Base-by-base conservation (phyloP, 2,113 vertebrate species). In the Malurus elegans region DNA sequence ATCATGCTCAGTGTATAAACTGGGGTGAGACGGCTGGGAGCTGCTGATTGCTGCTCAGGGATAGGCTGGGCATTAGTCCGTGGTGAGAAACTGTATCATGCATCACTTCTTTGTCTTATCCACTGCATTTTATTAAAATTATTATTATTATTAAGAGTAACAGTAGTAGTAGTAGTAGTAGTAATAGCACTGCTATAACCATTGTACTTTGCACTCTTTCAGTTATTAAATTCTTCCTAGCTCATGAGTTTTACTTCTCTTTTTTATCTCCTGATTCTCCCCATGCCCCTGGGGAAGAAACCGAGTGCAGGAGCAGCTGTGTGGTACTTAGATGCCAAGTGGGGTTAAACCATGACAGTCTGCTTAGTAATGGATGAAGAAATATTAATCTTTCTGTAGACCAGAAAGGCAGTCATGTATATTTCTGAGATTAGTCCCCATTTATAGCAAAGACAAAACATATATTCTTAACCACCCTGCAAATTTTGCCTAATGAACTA, bases 31-130 rank as follows among this genome's bases (percentile, higher is more conserved):
- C 14, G 48, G 23, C 18, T 42, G 48, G 14, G 48, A 69, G 20
- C 47, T 0, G 0, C n/a, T 29, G 17, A 25, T 1, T 14, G 4
- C 54, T 69, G 71, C 25, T 48, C 54, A 36, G 48, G 31, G n/a
- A 19, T 42, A 48, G 62, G 9, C 7, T 62, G 56, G 54, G 34
- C 62, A 83, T 16, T 34, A 54, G 29, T 48, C 40, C 0, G 3
- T 36, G 48, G 18, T 34, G 48, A 42, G 62, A 75, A 69, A 75
- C 20, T 42, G 9, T 3, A 54, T 4, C 42, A 34, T 61, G 17
- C 25, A 54, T 18, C 47, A 61, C 14, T 61, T 40, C 7, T 54
- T 75, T 47, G 18, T 36, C 56, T 54, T 21, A 48, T 25, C 25
- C 6, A 47, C 29, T 69, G 17, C 8, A 28, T 54, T 34, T 54